Percentiles rank a stretch among this genome's conserved stretches.
phyloP scores from a whole-genome alignment of 2,113 vertebrate species.

The Halichoeres trimaculatus region DNA sequence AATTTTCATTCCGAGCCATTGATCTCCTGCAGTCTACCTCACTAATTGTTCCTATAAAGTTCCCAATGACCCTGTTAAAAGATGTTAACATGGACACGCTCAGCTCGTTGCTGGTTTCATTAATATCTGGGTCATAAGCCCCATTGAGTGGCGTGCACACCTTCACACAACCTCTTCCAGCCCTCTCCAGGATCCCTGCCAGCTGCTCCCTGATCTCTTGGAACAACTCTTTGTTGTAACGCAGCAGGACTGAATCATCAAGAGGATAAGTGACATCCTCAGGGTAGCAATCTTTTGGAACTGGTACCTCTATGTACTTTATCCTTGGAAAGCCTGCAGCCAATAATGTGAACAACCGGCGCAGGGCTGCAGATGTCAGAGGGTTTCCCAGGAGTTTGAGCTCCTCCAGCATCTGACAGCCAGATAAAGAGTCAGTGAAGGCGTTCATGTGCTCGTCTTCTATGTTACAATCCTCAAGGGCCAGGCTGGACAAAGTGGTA shows the following conservation, averaged over 20 bases:
- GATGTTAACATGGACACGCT: slow-evolving; percentile 88
- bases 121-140: slow-evolving; percentile 89
- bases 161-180: slow-evolving; percentile 84
- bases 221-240: slow-evolving; percentile 87
- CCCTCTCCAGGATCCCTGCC: slow-evolving; percentile 81
- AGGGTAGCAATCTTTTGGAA: slow-evolving; percentile 93
- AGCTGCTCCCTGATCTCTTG: slow-evolving; percentile 83
- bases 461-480: slow-evolving; percentile 91
- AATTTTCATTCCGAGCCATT: slow-evolving; percentile 44
- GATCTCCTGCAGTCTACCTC: slow-evolving; percentile 68
- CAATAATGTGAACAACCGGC: slow-evolving; percentile 83
- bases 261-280: slow-evolving; percentile 86
- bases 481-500: slow-evolving; percentile 82
- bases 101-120: slow-evolving; percentile 92
- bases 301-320: slow-evolving; percentile 89
- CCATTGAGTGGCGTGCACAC: slow-evolving; percentile 89
- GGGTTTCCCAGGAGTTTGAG: slow-evolving; percentile 94
- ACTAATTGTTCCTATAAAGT: slow-evolving; percentile 83
- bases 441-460: slow-evolving; percentile 84
- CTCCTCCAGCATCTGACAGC: slow-evolving; percentile 86
- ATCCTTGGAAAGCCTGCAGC: slow-evolving; percentile 82
- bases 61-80: slow-evolving; percentile 88
- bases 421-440: slow-evolving; percentile 81
- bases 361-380: slow-evolving; percentile 82
- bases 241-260: slow-evolving; percentile 83